phyloP scores from a whole-genome alignment of 2,113 vertebrate genomes.

The Illadopsis cleaveri region DNA sequence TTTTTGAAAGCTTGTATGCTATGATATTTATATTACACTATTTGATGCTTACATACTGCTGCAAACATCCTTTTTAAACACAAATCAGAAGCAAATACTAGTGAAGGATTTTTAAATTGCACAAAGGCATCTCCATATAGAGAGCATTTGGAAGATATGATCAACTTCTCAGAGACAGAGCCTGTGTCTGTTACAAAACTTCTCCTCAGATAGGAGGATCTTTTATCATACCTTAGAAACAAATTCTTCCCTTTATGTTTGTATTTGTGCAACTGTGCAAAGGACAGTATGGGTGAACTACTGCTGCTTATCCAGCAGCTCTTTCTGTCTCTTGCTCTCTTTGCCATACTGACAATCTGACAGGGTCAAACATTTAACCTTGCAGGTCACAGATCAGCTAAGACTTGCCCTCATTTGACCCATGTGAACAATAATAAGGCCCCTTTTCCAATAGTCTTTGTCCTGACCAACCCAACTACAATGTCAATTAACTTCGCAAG shows the following conservation, averaged over 20 bases:
- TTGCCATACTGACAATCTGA: not conserved
- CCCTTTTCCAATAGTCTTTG: constrained; percentile 37
- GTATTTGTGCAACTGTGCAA: not conserved
- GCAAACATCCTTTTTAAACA: not conserved
- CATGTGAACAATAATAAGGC: not conserved
- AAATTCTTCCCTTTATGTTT: not conserved
- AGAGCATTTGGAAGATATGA: not conserved
- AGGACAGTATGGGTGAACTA: not conserved
- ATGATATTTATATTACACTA: not conserved
- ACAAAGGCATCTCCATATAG: not conserved
- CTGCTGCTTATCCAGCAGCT: not conserved
- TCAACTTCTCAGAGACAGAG: not conserved
- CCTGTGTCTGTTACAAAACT: not conserved
- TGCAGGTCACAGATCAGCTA: constrained; percentile 25
- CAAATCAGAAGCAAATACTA: not conserved
- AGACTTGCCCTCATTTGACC: constrained; percentile 40
- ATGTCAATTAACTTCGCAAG: constrained; percentile 47
- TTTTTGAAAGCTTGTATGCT: not conserved
- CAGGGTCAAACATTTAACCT: constrained; percentile 62
- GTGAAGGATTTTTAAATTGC: not conserved
- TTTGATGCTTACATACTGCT: not conserved
- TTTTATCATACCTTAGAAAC: not conserved
- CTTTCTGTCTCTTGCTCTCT: not conserved
- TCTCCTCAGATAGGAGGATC: not conserved
- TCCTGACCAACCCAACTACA: not conserved